Percentiles rank a stretch among this genome's conserved stretches.
Conservation (phyloP, 1,140 invertebrate genomes). For the Orchestia grillus region DNA sequence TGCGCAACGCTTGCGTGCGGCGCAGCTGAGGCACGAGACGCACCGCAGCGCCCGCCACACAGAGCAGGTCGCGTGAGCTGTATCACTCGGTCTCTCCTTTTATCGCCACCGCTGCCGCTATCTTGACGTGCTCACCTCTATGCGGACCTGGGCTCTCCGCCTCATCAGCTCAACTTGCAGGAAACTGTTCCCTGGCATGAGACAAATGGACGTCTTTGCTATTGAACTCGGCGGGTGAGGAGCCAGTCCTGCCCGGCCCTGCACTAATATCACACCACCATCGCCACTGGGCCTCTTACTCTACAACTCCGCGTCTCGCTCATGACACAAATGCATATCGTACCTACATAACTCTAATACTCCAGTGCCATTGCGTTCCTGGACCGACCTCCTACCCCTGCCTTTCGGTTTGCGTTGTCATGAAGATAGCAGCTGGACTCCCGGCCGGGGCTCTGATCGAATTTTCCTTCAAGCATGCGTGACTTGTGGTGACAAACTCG, state of each 20-base stretch:
- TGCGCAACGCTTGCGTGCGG: neutral
- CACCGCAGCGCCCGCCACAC: neutral
- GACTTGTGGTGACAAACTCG: too few species aligned
- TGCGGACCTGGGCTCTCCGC: neutral
- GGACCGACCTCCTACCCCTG: neutral
- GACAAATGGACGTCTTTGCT: neutral
- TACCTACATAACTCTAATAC: neutral
- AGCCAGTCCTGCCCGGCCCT: neutral
- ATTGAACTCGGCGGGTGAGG: neutral
- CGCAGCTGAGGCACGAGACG: too few species aligned
- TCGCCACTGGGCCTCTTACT: neutral
- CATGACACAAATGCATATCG: neutral
- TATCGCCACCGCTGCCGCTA: neutral
- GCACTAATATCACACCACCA: neutral
- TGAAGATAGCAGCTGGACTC: neutral
- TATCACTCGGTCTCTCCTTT: neutral
- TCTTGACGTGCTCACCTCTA: neutral
- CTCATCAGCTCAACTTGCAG: slow-evolving; percentile 6
- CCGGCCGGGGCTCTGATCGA: neutral
- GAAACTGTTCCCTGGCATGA: neutral
- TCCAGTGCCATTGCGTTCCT: neutral
- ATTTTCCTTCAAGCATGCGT: neutral
- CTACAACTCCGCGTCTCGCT: neutral
- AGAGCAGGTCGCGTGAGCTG: neutral
- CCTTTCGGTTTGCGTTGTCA: neutral